phyloP scores from a whole-genome alignment of 1,140 invertebrate species.

The Drosophila littoralis region DNA sequence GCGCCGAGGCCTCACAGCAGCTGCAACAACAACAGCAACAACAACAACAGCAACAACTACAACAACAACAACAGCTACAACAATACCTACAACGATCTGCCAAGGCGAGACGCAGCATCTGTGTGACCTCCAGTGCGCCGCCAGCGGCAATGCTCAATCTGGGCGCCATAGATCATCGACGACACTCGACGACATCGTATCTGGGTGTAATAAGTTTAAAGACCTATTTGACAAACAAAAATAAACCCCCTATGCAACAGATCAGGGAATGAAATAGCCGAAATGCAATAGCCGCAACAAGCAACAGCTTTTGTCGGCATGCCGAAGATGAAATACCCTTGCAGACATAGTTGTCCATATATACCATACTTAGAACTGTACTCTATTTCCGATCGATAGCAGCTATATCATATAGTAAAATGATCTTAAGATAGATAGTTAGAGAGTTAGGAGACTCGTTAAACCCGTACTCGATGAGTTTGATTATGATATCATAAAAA shows the following conservation, averaged over 20 bases:
- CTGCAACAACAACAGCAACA: slow-evolving; percentile 58
- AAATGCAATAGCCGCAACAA: neutral
- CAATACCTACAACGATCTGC: slow-evolving; percentile 42
- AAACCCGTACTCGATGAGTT: no score
- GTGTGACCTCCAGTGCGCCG: slow-evolving; percentile 75
- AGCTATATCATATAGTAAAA: no score
- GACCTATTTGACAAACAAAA: slow-evolving; percentile 27
- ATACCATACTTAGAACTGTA: no score
- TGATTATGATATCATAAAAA: no score
- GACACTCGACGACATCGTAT: slow-evolving; percentile 81
- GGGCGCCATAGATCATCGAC: slow-evolving; percentile 62
- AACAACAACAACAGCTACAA: slow-evolving; percentile 46
- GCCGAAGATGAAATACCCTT: neutral
- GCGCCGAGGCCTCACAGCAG: slow-evolving; percentile 60
- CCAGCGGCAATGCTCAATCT: slow-evolving; percentile 60
- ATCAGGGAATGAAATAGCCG: slow-evolving; percentile 48
- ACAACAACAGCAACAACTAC: slow-evolving; percentile 46
- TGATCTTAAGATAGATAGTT: no score
- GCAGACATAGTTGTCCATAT: neutral
- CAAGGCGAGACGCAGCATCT: slow-evolving; percentile 75
- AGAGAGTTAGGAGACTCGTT: no score
- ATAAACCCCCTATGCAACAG: neutral
- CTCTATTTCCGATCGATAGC: no score
- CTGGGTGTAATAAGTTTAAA: slow-evolving; percentile 77
- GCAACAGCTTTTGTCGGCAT: neutral